Base-by-base conservation (phyloP, 2,888 invertebrate genomes). In the Scaeva pyrastri region DNA sequence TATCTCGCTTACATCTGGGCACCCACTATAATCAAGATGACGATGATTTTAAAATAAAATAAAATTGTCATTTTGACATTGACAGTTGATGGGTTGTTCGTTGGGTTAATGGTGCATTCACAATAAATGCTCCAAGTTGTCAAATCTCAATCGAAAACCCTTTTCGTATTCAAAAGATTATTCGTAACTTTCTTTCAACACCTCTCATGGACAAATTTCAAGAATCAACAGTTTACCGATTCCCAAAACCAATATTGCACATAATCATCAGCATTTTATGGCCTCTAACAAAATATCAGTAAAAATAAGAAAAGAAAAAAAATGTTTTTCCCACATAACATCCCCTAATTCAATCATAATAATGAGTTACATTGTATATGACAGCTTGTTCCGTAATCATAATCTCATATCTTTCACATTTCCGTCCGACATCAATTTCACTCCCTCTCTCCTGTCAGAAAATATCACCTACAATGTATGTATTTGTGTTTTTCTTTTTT, bases 321-420 rank as follows among this genome's bases (percentile, higher is more conserved):
- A n/a, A n/a, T n/a, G n/a, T n/a, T 36, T 68, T 52, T 36, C 52
- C 60, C 55, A 70, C 36, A 62, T 4, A 45, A 66, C 36, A 16
- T 48, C 48, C 68, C 45, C 31, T 36, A 55, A 31, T 41, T 50
- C 66, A 85, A 48, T 48, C 75, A 76, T 73, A 76, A 76, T 73
- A 76, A 85, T 81, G 80, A 81, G 81, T 70, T 81, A 81, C 81
- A 85, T 62, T 76, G 76, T 73, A 68, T 73, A 72, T 55, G 72
- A 81, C 85, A 85, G 55, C 85, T 77, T 85, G 76, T 81, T 58
- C 72, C 76, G 66, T 81, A 76, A 76, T 85, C 72, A 62, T 81
- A 72, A 81, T 73, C 76, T 77, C 68, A 80, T 76, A 80, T 85
- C 80, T 76, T 48, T 60, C 71, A 68, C 80, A 80, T 81, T 76